These are phyloP conservation scores for Scaptomyza parva DNA, from an alignment of 2,888 invertebrate genomes.

Conservation along the genomic window DNA sequence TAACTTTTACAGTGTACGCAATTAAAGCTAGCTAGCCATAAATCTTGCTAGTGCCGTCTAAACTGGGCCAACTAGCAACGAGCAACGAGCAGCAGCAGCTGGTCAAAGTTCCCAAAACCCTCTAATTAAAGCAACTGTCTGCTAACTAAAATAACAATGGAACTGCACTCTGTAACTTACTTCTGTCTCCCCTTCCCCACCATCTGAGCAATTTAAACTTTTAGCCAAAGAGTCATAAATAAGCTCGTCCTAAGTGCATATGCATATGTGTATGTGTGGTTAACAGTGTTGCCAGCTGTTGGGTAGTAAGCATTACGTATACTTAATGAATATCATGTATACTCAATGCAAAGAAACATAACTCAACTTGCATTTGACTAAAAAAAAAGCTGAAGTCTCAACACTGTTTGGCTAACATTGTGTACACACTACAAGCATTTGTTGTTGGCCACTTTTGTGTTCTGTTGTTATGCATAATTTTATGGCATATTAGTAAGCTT, in stretches of 20 bases:
- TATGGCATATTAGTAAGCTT: constrained; percentile 30
- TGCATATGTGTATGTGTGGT: constrained; percentile 54
- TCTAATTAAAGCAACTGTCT: constrained; percentile 30
- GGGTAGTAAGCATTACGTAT: too few species aligned
- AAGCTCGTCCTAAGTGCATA: constrained; percentile 48
- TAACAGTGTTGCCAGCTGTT: not conserved
- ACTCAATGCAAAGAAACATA: too few species aligned
- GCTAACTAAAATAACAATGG: not conserved
- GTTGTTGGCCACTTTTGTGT: constrained; percentile 3
- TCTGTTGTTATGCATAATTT: constrained; percentile 29
- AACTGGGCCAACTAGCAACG: constrained; percentile 31
- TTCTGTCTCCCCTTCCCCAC: constrained; percentile 3
- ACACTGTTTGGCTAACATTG: constrained; percentile 14
- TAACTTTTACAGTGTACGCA: constrained; percentile 10
- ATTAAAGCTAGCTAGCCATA: constrained; percentile 38
- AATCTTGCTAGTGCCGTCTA: constrained; percentile 39
- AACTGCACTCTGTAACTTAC: constrained; percentile 8
- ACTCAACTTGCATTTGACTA: too few species aligned
- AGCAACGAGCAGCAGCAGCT: constrained; percentile 20
- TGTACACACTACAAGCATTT: constrained; percentile 11
- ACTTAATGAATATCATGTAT: too few species aligned
- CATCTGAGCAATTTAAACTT: constrained; percentile 57
- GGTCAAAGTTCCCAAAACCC: constrained; percentile 43
- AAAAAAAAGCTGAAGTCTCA: not conserved
- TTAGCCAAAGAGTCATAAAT: constrained; percentile 61